phyloP scores from a whole-genome alignment of 2,113 vertebrate genomes.

The Mesocricetus auratus region DNA sequence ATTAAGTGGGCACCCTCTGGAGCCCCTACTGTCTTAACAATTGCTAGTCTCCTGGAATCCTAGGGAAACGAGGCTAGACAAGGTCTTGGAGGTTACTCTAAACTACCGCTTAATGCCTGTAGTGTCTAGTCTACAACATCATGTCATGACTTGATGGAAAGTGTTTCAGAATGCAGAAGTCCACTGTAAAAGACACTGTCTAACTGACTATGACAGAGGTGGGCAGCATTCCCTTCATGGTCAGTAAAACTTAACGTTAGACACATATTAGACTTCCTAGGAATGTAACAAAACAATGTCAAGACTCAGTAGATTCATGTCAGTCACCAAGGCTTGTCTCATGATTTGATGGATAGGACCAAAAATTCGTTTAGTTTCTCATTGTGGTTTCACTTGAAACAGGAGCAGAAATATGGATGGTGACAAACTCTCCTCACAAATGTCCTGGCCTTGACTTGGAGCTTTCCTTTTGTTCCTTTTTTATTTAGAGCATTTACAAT shows the following conservation, averaged over 20 bases:
- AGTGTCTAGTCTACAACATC: background rate
- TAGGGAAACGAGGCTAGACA: background rate
- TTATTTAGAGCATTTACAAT: background rate
- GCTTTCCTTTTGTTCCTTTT: background rate
- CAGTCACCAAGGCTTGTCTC: conserved; percentile 22
- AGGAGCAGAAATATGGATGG: background rate
- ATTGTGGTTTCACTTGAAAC: background rate
- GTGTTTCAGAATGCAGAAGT: conserved; percentile 5
- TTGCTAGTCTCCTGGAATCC: conserved; percentile 36
- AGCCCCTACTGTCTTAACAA: conserved; percentile 23
- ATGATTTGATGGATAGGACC: background rate
- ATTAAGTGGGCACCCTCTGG: background rate
- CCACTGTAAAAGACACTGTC: conserved; percentile 50
- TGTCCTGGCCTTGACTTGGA: background rate
- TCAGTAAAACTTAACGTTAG: conserved; percentile 76
- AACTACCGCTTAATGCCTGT: background rate
- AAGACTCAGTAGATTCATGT: conserved; percentile 10
- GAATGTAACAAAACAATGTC: conserved; percentile 26
- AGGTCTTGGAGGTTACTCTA: conserved; percentile 1
- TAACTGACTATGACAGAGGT: conserved; percentile 68
- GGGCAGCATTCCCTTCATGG: conserved; percentile 63
- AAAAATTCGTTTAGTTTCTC: background rate
- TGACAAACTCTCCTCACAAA: background rate
- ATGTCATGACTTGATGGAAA: background rate
- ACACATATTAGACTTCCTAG: conserved; percentile 42